phyloP scores from a whole-genome alignment of 2,888 invertebrate genomes.

The Anaspis maculata region DNA sequence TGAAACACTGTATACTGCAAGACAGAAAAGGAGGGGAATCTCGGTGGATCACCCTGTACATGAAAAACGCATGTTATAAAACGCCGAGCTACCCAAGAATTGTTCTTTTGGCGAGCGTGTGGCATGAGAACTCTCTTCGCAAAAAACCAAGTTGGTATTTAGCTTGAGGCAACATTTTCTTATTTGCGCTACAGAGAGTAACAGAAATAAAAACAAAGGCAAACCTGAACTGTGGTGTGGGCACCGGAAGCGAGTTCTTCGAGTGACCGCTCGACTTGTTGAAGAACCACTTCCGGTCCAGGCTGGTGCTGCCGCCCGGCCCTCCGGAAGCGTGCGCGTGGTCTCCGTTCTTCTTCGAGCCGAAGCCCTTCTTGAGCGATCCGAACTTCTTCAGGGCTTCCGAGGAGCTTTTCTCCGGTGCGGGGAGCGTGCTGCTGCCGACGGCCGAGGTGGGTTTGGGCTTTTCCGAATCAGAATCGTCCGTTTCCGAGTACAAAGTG shows the following conservation, averaged over 20 bases:
- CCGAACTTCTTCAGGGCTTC: slow-evolving; percentile 53
- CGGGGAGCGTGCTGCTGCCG: slow-evolving; percentile 16
- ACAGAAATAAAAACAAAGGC: too few species aligned
- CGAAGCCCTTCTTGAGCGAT: slow-evolving; percentile 62
- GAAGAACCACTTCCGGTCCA: slow-evolving; percentile 64
- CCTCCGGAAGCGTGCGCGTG: slow-evolving; percentile 45
- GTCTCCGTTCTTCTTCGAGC: slow-evolving; percentile 43
- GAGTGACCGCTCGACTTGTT: slow-evolving; percentile 36
- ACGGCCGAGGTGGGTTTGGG: slow-evolving; percentile 22
- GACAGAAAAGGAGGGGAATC: too few species aligned
- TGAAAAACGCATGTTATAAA: too few species aligned
- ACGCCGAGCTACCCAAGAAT: too few species aligned
- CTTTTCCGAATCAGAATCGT: slow-evolving; percentile 42
- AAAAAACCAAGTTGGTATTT: too few species aligned
- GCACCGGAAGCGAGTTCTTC: slow-evolving; percentile 59
- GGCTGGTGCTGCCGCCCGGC: slow-evolving; percentile 54
- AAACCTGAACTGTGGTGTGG: slow-evolving; percentile 72
- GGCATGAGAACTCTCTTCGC: too few species aligned
- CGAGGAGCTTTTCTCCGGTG: slow-evolving; percentile 20
- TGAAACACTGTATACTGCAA: too few species aligned
- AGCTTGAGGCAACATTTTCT: too few species aligned
- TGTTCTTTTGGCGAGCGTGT: too few species aligned
- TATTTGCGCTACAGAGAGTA: too few species aligned
- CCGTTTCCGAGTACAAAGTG: slow-evolving; percentile 52
- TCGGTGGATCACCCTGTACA: too few species aligned